These are phyloP conservation scores for Morpho achilles DNA, from an alignment of 2,888 invertebrate genomes.

Conservation along the genomic window DNA sequence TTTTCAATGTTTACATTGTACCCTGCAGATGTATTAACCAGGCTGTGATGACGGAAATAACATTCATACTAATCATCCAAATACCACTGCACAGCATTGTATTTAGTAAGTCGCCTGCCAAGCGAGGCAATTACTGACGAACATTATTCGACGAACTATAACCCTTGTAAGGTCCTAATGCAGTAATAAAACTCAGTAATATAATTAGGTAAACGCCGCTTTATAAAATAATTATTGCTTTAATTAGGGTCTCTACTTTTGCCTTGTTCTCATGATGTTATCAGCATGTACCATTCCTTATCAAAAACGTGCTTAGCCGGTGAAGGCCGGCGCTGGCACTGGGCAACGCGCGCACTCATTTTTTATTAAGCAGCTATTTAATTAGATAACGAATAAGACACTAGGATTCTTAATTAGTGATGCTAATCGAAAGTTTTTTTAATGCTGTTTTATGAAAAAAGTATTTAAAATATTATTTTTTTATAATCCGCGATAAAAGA, in stretches of 20 bases:
- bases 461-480: too few relatives aligned
- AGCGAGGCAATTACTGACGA: too few relatives aligned
- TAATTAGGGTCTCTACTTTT: conserved; percentile 6
- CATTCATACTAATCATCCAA: too few relatives aligned
- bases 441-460: conserved; percentile 3
- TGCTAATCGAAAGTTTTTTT: conserved; percentile 61
- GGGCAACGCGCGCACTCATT: conserved; percentile 49
- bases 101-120: too few relatives aligned
- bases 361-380: conserved; percentile 64
- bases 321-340: conserved; percentile 11
- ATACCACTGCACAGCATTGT: too few relatives aligned
- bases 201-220: not conserved
- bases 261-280: conserved; percentile 13
- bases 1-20: too few relatives aligned
- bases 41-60: too few relatives aligned
- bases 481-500: too few relatives aligned
- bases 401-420: conserved; percentile 71
- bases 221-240: conserved; percentile 4
- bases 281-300: conserved; percentile 19
- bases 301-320: conserved; percentile 20
- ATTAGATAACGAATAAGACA: conserved; percentile 67
- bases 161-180: too few relatives aligned
- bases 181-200: not conserved
- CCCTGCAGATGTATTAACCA: too few relatives aligned
- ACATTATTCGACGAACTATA: too few relatives aligned